phyloP scores from a whole-genome alignment of 2,888 invertebrate genomes.

The Ecdyonurus torrentis region DNA sequence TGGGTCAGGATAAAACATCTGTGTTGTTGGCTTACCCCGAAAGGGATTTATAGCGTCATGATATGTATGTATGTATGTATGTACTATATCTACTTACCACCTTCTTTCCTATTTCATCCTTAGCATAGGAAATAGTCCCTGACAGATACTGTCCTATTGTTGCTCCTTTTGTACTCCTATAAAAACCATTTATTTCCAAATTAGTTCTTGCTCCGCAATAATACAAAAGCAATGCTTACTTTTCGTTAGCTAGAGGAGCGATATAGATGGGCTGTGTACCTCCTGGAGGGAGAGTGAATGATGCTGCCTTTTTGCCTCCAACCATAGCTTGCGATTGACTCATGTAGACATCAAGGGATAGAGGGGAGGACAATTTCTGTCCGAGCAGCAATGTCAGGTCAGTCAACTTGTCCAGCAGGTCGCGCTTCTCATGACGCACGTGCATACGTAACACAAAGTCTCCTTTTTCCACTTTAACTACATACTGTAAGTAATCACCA shows the following conservation, averaged over 20 bases:
- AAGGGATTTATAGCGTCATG: too few relatives aligned
- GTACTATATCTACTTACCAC: conserved; percentile 29
- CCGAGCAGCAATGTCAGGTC: conserved; percentile 59
- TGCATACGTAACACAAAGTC: conserved; percentile 79
- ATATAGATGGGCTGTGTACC: conserved; percentile 58
- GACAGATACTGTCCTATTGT: conserved; percentile 51
- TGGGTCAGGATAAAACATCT: too few relatives aligned
- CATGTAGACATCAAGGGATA: conserved; percentile 61
- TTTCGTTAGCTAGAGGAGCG: conserved; percentile 61
- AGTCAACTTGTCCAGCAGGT: conserved; percentile 66
- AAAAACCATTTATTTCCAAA: too few relatives aligned
- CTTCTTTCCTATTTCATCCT: conserved; percentile 73
- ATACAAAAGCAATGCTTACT: conserved; percentile 38
- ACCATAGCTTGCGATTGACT: conserved; percentile 49
- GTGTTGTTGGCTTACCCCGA: too few relatives aligned
- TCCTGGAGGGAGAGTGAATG: conserved; percentile 39
- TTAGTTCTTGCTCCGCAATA: too few relatives aligned
- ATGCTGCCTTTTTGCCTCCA: conserved; percentile 60
- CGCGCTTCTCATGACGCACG: conserved; percentile 76
- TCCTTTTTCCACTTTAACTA: conserved; percentile 83
- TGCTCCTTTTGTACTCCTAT: conserved; percentile 22
- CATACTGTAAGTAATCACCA: conserved; percentile 40
- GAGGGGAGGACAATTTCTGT: conserved; percentile 54
- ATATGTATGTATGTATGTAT: conserved; percentile 5
- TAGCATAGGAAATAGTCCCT: conserved; percentile 61